phyloP scores from a whole-genome alignment of 2,797 vertebrate species.

The Strix occidentalis region DNA sequence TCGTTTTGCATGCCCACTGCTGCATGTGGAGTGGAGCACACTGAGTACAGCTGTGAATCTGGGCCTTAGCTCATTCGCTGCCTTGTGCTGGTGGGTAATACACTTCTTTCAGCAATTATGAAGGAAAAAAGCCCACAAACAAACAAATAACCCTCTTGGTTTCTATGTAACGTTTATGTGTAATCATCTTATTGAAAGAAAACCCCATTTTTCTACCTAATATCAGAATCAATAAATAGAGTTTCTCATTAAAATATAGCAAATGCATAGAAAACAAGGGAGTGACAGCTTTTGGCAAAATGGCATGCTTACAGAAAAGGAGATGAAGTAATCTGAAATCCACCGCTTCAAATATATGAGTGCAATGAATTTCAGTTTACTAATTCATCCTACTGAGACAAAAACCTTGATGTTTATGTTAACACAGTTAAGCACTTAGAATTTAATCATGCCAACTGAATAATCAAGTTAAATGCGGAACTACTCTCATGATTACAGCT shows the following conservation, averaged over 20 bases:
- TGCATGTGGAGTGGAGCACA: background rate
- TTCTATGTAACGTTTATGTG: conserved; percentile 12
- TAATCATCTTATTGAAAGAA: conserved; percentile 34
- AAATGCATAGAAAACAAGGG: conserved; percentile 5
- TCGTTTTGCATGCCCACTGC: accelerated
- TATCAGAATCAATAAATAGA: conserved; percentile 32
- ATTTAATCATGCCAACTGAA: conserved; percentile 32
- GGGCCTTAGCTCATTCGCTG: background rate
- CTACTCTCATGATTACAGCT: background rate
- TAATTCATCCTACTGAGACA: conserved; percentile 10
- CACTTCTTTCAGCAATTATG: background rate
- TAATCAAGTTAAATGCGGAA: conserved; percentile 32
- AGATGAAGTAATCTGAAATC: conserved; percentile 29
- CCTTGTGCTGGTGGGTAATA: background rate
- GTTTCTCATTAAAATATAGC: conserved; percentile 1
- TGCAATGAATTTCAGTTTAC: conserved; percentile 16
- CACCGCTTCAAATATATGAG: background rate
- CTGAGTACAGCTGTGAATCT: conserved; percentile 11
- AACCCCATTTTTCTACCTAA: background rate
- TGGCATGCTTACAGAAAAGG: background rate
- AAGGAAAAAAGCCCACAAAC: background rate
- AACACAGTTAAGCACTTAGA: conserved; percentile 7
- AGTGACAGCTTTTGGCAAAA: conserved; percentile 14
- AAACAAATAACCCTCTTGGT: background rate
- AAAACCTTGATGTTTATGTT: conserved; percentile 27